A percentile compares a stretch with the other conserved stretches of the same genome.
These are phyloP conservation scores for Zele albiditarsus DNA, from an alignment of 2,888 invertebrate genomes.

Conservation along the genomic window DNA sequence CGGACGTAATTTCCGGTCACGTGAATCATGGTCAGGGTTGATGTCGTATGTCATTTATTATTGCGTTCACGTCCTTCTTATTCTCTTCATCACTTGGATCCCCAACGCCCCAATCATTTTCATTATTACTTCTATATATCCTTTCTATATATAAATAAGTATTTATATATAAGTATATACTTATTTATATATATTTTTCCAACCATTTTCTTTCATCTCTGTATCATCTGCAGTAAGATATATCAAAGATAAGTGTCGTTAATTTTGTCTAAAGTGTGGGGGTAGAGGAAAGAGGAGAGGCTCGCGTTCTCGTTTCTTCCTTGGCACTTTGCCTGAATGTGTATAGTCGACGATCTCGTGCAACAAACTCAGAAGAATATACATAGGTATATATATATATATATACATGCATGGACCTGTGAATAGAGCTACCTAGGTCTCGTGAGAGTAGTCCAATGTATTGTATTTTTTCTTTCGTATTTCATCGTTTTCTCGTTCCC, in stretches of 20 bases:
- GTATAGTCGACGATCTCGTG: constrained; percentile 26
- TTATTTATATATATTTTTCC: constrained; percentile 2
- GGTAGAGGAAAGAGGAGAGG: not conserved
- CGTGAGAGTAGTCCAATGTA: not conserved
- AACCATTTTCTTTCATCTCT: constrained; percentile 8
- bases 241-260: constrained; percentile 25
- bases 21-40: constrained; percentile 25
- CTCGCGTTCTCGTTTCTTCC: constrained; percentile 7
- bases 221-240: constrained; percentile 8
- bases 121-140: not conserved
- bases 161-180: not conserved
- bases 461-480: not conserved
- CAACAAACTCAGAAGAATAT: not conserved
- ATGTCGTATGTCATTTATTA: constrained; percentile 26
- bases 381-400: not conserved
- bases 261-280: constrained; percentile 17
- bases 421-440: not conserved
- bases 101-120: constrained; percentile 9
- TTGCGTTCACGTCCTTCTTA: constrained; percentile 12
- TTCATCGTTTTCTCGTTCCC: not conserved
- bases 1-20: constrained; percentile 25
- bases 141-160: constrained; percentile 15
- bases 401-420: not conserved
- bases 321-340: constrained; percentile 31
- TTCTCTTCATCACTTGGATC: constrained; percentile 6